Evolutionary conservation across 1,140 invertebrate genomes (phyloP), one percentile per base, ranked within the genome.

Genomic region (Thaumatotibia leucotreta): DNA sequence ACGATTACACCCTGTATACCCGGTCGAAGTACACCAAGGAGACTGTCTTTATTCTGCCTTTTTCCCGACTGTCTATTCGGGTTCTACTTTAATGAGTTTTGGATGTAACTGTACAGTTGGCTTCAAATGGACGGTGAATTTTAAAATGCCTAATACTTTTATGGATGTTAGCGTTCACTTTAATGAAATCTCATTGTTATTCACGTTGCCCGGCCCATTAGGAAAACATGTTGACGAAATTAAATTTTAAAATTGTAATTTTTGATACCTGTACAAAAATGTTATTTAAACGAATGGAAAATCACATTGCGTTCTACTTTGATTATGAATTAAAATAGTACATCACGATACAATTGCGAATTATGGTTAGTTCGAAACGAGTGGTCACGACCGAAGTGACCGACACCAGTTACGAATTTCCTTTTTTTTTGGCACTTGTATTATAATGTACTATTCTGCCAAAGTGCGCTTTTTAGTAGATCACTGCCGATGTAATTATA

Each of bases 241-340:
- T 20, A 27, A 58, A 58, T 14, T 27, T 58, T 58, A 27, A 54
- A 54, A 24, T 27, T 24, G 22, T 58, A 58, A 58, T 27, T 58
- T 58, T 58, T 58, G 52, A 58, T 58, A 58, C 11, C n/a, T 58
- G 52, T 58, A 58, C 52, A 58, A 58, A 58, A 27, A 29, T 58
- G 24, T 52, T 52, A 52, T 52, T 23, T 24, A 52, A 14, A 52
- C 10, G 50, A 27, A 27, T n/a, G n/a, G n/a, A n/a, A n/a, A n/a
- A n/a, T n/a, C n/a, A n/a, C n/a, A n/a, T n/a, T n/a, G n/a, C n/a
- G n/a, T n/a, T n/a, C n/a, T n/a, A n/a, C n/a, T n/a, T n/a, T n/a
- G n/a, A 39, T 39, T 10, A 5, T n/a, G n/a, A n/a, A n/a, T n/a
- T n/a, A n/a, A n/a, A n/a, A n/a, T n/a, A n/a, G n/a, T n/a, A n/a